Evolutionary conservation across 1,140 invertebrate genomes (phyloP), one percentile per base, ranked within the genome.

Genomic region (Linepithema humile): DNA sequence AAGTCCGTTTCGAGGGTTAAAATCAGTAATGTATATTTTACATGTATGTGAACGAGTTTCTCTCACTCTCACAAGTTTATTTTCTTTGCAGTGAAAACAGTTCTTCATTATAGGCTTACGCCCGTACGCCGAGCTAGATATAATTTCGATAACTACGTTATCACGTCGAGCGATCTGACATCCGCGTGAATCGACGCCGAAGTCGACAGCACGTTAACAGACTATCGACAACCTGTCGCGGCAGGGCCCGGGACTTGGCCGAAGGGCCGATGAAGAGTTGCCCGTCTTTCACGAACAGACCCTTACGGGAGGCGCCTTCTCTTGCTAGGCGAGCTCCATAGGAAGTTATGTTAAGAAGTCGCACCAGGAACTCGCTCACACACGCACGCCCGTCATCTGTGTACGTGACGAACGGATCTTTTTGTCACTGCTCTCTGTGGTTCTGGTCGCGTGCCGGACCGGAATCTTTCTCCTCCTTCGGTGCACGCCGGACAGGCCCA

Each of bases 381-480:
- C 64, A 72, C 73, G 26, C 65, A 45, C 85, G 75, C 74, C 72
- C 85, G 85, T 74, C n/a, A 53, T 83, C 40, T 10, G 15, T 64
- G 26, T 45, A 12, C 65, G 73, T 73, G 84, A 84, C 69, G 78
- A 29, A 40, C 53, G 80, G 87, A 91, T 90, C 91, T 92, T 92
- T 92, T 92, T 91, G 91, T 91, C 90, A 91, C 89, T 85, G 86
- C 55, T 84, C 74, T 78, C 60, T 90, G 82, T 55, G 83, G 85
- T 87, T 85, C 70, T 85, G 85, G 90, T 91, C 92, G 92, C 92
- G 92, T 93, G 92, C 91, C 91, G 88, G 88, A 91, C 90, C 88
- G 85, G 86, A 90, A 92, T 93, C 85, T 84, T 53, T 75, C 62
- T 85, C 38, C 23, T 75, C 84, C 72, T 59, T 26, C 20, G 5